These are phyloP conservation scores for Dascillus cervinus DNA, from an alignment of 2,888 invertebrate genomes.

Conservation along the genomic window DNA sequence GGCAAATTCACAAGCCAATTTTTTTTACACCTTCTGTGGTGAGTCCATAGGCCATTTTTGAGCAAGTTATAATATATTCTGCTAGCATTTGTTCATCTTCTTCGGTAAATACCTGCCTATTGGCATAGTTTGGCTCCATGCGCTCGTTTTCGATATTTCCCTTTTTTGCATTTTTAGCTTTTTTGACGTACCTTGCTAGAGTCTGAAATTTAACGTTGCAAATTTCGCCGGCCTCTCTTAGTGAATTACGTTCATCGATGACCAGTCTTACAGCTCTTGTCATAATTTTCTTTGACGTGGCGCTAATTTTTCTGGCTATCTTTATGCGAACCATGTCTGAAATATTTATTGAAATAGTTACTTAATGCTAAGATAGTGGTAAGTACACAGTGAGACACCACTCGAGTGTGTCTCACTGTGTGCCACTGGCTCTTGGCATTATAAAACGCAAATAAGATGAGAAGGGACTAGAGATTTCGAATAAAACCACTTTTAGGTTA, in stretches of 20 bases:
- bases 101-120: constrained; percentile 4
- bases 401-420: too few relatives aligned
- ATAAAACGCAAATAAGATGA: too few relatives aligned
- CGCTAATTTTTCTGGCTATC: too few relatives aligned
- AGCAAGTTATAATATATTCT: constrained; percentile 5
- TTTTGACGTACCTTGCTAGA: constrained; percentile 5
- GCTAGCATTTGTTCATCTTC: constrained; percentile 5
- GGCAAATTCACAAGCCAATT: constrained; percentile 16
- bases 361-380: too few relatives aligned
- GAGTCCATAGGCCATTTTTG: constrained; percentile 8
- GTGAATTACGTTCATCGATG: constrained; percentile 7
- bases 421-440: too few relatives aligned
- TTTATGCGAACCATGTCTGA: too few relatives aligned
- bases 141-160: constrained; percentile 1
- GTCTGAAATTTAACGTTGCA: constrained; percentile 6
- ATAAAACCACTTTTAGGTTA: too few relatives aligned
- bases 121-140: constrained; percentile 7
- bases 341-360: too few relatives aligned
- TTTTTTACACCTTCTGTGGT: constrained; percentile 7
- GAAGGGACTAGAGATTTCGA: too few relatives aligned
- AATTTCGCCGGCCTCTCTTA: constrained; percentile 5
- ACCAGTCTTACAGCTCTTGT: constrained; percentile 5
- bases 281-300: too few relatives aligned
- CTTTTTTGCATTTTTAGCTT: constrained; percentile 2
- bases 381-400: too few relatives aligned